A percentile compares a stretch with the other conserved stretches of the same genome.
Conservation (phyloP, 1,140 invertebrate genomes). For the Plectrocnemia conspersa region DNA sequence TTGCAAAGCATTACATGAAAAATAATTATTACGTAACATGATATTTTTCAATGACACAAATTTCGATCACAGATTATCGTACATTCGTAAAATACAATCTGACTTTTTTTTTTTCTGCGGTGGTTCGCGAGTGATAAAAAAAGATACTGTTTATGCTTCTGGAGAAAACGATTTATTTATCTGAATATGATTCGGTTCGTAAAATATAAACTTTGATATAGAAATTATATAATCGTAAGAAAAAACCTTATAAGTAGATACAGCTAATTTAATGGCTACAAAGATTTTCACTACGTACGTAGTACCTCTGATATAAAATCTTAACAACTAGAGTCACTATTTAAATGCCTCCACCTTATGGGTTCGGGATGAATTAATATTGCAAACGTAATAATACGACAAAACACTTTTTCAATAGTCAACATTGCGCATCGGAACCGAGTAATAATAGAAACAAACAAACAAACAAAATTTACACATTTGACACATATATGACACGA, state of each 20-base stretch:
- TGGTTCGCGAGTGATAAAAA: too few species aligned
- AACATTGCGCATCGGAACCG: slow-evolving; percentile 2
- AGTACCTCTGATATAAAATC: slow-evolving; percentile 31
- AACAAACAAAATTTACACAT: slow-evolving; percentile 6
- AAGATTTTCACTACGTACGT: slow-evolving; percentile 32
- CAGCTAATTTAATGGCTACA: slow-evolving; percentile 36
- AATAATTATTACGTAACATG: too few species aligned
- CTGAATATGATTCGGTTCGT: slow-evolving; percentile 33
- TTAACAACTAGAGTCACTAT: slow-evolving; percentile 34
- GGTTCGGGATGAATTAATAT: slow-evolving; percentile 36
- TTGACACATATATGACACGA: not conserved
- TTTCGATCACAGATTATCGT: too few species aligned
- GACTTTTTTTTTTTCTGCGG: too few species aligned
- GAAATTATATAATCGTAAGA: slow-evolving; percentile 37
- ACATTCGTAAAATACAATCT: too few species aligned
- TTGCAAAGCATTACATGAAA: too few species aligned
- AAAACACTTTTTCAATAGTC: slow-evolving; percentile 14
- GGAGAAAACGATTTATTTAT: slow-evolving; percentile 35
- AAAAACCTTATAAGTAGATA: slow-evolving; percentile 32
- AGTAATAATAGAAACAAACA: not conserved
- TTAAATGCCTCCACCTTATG: slow-evolving; percentile 36
- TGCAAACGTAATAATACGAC: slow-evolving; percentile 33
- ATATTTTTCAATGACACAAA: too few species aligned
- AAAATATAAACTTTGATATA: slow-evolving; percentile 37
- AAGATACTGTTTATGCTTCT: too few species aligned